Percentiles rank a stretch among this genome's conserved stretches.
These are phyloP conservation scores for Leiothrix lutea DNA, from an alignment of 2,113 vertebrate genomes.

Conservation along the genomic window DNA sequence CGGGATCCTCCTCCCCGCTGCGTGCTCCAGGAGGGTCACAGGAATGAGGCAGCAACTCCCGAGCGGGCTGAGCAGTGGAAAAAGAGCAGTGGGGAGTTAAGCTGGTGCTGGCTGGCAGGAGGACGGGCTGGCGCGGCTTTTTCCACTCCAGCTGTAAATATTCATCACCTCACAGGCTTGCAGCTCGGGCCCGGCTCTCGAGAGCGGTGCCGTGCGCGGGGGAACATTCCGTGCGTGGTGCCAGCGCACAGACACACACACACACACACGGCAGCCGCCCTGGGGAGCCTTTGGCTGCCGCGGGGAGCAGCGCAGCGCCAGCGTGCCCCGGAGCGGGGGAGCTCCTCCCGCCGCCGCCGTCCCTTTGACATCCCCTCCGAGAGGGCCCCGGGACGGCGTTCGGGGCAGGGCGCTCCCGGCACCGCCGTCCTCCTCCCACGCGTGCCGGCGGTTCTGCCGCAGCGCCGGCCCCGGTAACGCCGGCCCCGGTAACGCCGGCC, in stretches of 20 bases:
- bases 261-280: rapidly evolving
- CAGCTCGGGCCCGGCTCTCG: neutral
- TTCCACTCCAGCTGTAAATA: neutral
- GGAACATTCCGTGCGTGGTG: rapidly evolving
- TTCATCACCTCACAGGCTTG: rapidly evolving
- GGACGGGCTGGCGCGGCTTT: neutral
- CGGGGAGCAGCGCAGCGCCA: rapidly evolving
- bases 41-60: neutral
- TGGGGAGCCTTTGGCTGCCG: rapidly evolving
- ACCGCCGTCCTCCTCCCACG: no score
- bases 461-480: no score
- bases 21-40: neutral
- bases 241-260: neutral
- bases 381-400: no score
- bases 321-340: neutral
- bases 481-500: no score
- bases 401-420: no score
- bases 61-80: neutral
- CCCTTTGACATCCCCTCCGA: no score
- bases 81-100: neutral
- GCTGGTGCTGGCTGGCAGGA: neutral
- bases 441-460: no score
- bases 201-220: rapidly evolving
- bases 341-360: neutral
- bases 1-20: neutral